Evolutionary conservation across 2,113 vertebrate genomes (phyloP), one percentile per base, ranked within the genome.

Genomic region (Cyanoliseus patagonus): DNA sequence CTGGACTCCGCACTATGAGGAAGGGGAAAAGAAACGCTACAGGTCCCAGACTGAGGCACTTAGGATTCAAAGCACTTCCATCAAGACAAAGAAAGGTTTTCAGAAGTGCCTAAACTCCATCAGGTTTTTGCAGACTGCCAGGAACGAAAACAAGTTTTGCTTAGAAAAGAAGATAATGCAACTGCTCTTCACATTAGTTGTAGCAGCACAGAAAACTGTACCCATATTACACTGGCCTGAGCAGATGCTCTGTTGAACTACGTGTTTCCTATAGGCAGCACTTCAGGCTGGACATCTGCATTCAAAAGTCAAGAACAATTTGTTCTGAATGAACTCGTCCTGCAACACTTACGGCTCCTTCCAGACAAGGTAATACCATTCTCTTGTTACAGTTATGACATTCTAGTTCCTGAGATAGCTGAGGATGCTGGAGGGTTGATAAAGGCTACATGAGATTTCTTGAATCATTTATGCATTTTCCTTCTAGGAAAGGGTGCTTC

Each of bases 1-100:
- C 98, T 16, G 99, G 99, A 92, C 97, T 98, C 19, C 87, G 97
- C 86, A 99, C 99, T 99, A 92, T 2, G 52, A 86, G 81, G 39
- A 87, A 95, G 6, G 69, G 39, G 8, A 97, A 70, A 82, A 77
- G 25, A 93, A 92, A 66, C 7, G 23, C 25, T 66, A n/a, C 22
- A 53, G 37, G 79, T 41, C 10, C 16, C 46, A 82, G 42, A 25
- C 1, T 9, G 14, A 39, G 8, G 25, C 35, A 67, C 42, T 52
- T 35, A 15, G 17, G 22, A 37, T 59, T 53, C 35, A 83, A 19
- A 68, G 30, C 14, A 53, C 24, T 81, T 67, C 6, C n/a, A 53
- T 55, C 11, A 68, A 83, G 75, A 44, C 11, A 41, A 66, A 72
- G 8, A n/a, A 59, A 28, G 31, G 15, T n/a, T 83, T 80, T 63